phyloP scores from a whole-genome alignment of 2,888 invertebrate genomes.

The Pachymerium ferrugineum region DNA sequence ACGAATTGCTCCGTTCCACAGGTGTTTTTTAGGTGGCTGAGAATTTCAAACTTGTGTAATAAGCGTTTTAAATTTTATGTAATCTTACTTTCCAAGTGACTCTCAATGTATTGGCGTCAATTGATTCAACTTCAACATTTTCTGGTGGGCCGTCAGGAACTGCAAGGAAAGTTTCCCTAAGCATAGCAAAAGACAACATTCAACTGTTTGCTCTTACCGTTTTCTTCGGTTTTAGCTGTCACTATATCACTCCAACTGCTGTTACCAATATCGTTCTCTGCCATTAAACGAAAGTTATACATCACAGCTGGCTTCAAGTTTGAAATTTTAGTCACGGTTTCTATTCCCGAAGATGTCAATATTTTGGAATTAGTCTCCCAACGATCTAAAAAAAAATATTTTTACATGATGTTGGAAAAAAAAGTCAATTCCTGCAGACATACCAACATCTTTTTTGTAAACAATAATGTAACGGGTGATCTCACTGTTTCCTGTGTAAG shows the following conservation, averaged over 20 bases:
- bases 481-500: background rate
- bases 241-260: background rate
- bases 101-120: background rate
- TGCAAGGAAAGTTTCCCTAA: background rate
- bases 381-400: background rate
- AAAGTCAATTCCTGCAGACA: background rate
- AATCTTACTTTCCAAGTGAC: background rate
- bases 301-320: background rate
- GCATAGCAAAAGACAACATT: background rate
- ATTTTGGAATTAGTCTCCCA: background rate
- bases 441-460: slow-evolving; percentile 7
- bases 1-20: slow-evolving; percentile 2
- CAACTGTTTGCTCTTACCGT: background rate
- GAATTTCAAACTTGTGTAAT: background rate
- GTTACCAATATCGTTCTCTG: slow-evolving; percentile 23
- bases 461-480: background rate
- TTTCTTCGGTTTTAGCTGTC: slow-evolving; percentile 19
- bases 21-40: background rate
- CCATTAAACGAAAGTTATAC: slow-evolving; percentile 2
- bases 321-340: background rate
- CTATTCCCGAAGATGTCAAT: background rate
- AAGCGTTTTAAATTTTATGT: background rate
- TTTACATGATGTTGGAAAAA: background rate
- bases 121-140: slow-evolving; percentile 28
- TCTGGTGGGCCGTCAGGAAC: background rate